Evolutionary conservation across 2,797 vertebrate species (phyloP), one percentile per base, ranked within the genome.

Genomic region (Lepidocolaptes lacrymiger): DNA sequence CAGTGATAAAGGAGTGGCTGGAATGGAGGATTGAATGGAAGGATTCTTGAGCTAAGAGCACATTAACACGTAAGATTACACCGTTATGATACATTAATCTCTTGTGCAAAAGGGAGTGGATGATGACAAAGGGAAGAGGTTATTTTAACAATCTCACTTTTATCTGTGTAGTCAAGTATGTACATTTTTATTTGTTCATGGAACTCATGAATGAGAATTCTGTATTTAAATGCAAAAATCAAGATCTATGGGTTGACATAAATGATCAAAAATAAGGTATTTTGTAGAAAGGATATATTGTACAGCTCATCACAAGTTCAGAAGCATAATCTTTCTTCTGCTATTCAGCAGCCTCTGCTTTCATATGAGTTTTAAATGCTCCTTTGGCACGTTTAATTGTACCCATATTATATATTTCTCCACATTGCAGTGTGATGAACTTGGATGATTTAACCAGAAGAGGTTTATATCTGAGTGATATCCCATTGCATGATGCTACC

Each of bases 381-480:
- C 1, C 10, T 54, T 63, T 39, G 41, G 12, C 41, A 66, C 55
- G 7, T 30, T 56, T 89, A 66, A 76, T 83, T 61, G 27, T 51
- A 27, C 11, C 26, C 15, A 3, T 34, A 12, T 61, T 63, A 9
- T 4, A 4, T 62, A 43, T 92, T 86, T 89, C 73, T 92, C 30
- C 87, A 9, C 48, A 12, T 94, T 72, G 51, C 84, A 99, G 99
- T 95, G 99, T 99, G 51, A 99, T 99, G 99, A 99, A 99, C 97
- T 98, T 99, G 97, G 99, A 99, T 49, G 99, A 99, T 95, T 98
- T 99, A 91, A 99, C 99, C 4, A 98, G 99, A 90, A 98, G 99
- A 96, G 99, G 99, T 14, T 98, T 99, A 14, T 99, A 99, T 96
- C 98, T 99, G 93, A 99, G 99, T 81, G 99, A 99, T 97, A 99